Conservation (phyloP, 2,888 invertebrate species). For the Diabrotica balteata region DNA sequence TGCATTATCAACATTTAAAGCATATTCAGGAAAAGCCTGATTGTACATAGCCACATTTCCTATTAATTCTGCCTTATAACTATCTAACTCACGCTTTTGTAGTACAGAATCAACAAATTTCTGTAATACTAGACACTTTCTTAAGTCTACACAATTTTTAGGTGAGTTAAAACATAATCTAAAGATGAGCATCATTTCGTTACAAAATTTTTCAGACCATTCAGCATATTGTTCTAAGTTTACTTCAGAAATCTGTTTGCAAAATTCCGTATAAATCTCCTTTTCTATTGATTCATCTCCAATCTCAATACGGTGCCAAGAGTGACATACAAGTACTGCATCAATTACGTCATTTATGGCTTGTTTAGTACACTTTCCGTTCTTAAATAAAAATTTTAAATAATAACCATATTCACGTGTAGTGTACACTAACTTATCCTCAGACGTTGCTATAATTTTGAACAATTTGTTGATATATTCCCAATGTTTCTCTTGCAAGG, state of each 20-base stretch:
- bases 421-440: constrained; percentile 18
- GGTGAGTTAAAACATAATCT: constrained; percentile 23
- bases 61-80: not conserved
- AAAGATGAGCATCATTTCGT: not conserved
- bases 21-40: not conserved
- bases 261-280: not conserved
- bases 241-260: not conserved
- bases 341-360: constrained; percentile 28
- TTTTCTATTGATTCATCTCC: not conserved
- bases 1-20: not conserved
- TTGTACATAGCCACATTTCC: constrained; percentile 14
- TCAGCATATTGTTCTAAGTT: not conserved
- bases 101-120: not conserved
- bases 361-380: constrained; percentile 26
- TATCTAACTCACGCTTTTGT: constrained; percentile 2
- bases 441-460: constrained; percentile 30
- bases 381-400: constrained; percentile 36
- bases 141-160: constrained; percentile 18
- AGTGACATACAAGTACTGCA: constrained; percentile 14
- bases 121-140: constrained; percentile 17
- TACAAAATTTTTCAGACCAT: not conserved
- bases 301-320: not conserved
- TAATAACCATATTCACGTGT: constrained; percentile 22
- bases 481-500: constrained; percentile 39
- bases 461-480: constrained; percentile 38